Percentiles rank a stretch among this genome's conserved stretches.
These are phyloP conservation scores for Takifugu flavidus DNA, from an alignment of 2,113 vertebrate genomes.

Conservation along the genomic window DNA sequence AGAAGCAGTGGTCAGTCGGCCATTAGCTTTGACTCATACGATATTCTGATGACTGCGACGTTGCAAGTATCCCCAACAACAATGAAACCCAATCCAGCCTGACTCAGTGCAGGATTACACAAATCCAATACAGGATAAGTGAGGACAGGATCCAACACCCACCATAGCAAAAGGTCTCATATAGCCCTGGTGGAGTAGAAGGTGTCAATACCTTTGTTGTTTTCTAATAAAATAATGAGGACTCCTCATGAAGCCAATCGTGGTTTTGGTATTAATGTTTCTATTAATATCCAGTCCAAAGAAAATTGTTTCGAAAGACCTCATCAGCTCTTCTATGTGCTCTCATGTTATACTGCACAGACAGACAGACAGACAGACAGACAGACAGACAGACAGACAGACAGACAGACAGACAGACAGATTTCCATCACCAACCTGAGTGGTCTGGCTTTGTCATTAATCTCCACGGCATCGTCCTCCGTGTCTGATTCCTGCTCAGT, in stretches of 20 bases:
- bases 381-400: no score
- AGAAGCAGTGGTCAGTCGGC: not conserved
- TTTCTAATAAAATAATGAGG: not conserved
- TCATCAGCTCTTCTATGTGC: no score
- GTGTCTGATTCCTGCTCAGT: conserved; percentile 18
- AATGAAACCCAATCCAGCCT: conserved; percentile 7
- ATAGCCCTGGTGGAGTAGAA: no score
- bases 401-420: not conserved
- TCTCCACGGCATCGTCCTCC: conserved; percentile 40
- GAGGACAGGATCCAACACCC: not conserved
- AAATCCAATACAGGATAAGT: not conserved
- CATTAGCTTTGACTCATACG: not conserved
- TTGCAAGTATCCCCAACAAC: not conserved
- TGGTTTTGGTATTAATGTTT: not conserved
- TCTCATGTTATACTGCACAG: no score
- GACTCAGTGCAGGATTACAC: conserved; percentile 23
- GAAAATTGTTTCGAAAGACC: no score
- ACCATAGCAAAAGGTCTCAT: no score
- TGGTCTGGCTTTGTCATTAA: conserved; percentile 60
- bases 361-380: no score
- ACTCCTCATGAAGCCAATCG: not conserved
- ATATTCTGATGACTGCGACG: not conserved
- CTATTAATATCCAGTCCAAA: no score
- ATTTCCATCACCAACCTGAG: conserved; percentile 56
- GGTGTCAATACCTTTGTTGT: no score